Conservation (phyloP, 2,888 invertebrate genomes). For the Drosophila recens region DNA sequence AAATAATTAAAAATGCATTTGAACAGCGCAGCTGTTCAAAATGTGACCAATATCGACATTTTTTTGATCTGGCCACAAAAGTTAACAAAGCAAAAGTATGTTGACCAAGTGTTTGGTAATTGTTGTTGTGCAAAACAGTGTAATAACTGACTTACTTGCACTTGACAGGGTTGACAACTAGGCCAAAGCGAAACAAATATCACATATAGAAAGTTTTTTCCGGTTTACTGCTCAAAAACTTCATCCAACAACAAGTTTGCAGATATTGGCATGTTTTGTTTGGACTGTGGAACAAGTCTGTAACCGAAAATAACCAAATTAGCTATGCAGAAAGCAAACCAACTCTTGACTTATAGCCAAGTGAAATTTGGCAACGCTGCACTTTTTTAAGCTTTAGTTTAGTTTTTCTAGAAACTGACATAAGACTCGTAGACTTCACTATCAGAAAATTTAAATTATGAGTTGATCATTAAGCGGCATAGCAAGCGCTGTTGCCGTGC, state of each 20-base stretch:
- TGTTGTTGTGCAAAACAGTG: slow-evolving; percentile 59
- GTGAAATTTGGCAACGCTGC: slow-evolving; percentile 38
- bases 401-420: background rate
- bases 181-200: slow-evolving; percentile 50
- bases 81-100: slow-evolving; percentile 50
- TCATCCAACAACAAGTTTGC: slow-evolving; percentile 32
- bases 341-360: slow-evolving; percentile 4
- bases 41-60: slow-evolving; percentile 26
- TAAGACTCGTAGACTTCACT: background rate
- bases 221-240: slow-evolving; percentile 35
- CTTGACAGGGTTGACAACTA: slow-evolving; percentile 50
- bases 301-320: slow-evolving; percentile 41
- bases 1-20: slow-evolving; percentile 29
- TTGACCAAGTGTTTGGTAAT: slow-evolving; percentile 53
- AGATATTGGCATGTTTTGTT: slow-evolving; percentile 28
- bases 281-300: slow-evolving; percentile 13
- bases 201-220: slow-evolving; percentile 52
- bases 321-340: slow-evolving; percentile 23
- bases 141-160: slow-evolving; percentile 24
- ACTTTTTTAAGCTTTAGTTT: background rate
- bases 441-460: background rate
- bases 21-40: slow-evolving; percentile 2
- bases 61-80: slow-evolving; percentile 43
- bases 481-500: slow-evolving; percentile 1
- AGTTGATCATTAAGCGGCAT: background rate